Base-by-base conservation (phyloP, 2,888 invertebrate species). In the Chymomyza fuscimana region DNA sequence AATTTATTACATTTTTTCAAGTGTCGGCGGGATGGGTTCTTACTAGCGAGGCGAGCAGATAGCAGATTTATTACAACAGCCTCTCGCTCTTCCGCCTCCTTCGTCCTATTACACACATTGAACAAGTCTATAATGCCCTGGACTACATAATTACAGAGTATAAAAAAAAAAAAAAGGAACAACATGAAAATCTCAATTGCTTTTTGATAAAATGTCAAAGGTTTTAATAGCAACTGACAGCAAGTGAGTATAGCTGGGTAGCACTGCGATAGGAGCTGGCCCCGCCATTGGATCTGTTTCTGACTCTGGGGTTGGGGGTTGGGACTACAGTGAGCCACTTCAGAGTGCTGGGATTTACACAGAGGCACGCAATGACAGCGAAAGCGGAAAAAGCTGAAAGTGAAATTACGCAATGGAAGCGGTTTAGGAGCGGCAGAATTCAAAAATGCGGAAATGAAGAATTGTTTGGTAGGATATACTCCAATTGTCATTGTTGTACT, bases 191-290 rank as follows among this genome's bases (percentile, higher is more conserved):
- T 65, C 74, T 78, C 78, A 78, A 86, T 86, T 59, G 75, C 64
- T 76, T 80, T 80, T 75, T 80, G 77, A 86, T 88, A 87, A 81
- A 81, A 88, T 86, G 86, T 86, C 88, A 88, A 86, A 82, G 78
- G 72, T 82, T 81, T 83, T 76, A 77, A 81, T 71, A 65, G 50
- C 52, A 63, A 69, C 67, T 70, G 74, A 60, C 70, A 65, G 64
- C 69, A 61, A 51, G 15, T 25, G 40, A 62, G 15, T 10, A 32
- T 46, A 46, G 40, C 40, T 46, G 40, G 40, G 40, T 46, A 46
- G 40, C 40, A 46, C 40, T 46, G 12, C 40, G 40, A 46, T 46
- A 12, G 40, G 40, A 46, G 40, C 40, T 46, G 40, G 40, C 40
- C 40, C 40, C 40, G 40, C 40, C 4, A 15, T 12, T 46, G 40